Base-by-base conservation (phyloP, 1,140 invertebrate species). In the Neodiprion pinetum region DNA sequence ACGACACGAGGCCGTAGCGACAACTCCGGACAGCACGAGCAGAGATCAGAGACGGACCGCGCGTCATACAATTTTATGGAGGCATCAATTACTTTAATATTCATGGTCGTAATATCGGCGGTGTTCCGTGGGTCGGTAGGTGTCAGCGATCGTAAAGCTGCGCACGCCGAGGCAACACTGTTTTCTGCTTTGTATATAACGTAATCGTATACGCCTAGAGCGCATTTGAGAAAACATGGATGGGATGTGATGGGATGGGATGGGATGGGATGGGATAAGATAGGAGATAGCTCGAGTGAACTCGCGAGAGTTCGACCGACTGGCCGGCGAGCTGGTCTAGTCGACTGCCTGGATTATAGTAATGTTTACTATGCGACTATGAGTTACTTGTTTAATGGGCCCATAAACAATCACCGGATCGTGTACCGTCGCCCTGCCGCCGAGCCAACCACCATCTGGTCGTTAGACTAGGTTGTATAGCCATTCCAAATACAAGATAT, bases 31-130 rank as follows among this genome's bases (percentile, higher is more conserved):
- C 28, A 40, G 5, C 28, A 40, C 28, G 28, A 5, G 28, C 5
- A 8, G 53, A 61, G 53, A 82, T 74, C 73, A 81, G 75, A 78
- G 80, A 79, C 74, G 71, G 72, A 74, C 75, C 76, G 76, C 28
- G 28, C 68, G 78, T 79, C 74, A 76, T 74, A 78, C 76, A 78
- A 80, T 83, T 85, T 85, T 84, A 86, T 81, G 80, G 80, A 79
- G 80, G 80, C 84, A 86, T 85, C 84, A 81, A 85, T 86, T 85
- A 85, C 79, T 85, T 83, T 84, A 84, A 85, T 85, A 84, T 85
- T 83, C 80, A 78, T 79, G 80, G 79, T 80, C 81, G 80, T 83
- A 82, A 83, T 80, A 80, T 81, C 78, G 48, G 70, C 66, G 75
- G 73, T 71, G 66, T 10, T 48, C 50, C 50, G 21, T 61, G 61